These are phyloP conservation scores for Perizoma affinitatum DNA, from an alignment of 2,888 invertebrate genomes.

Conservation along the genomic window DNA sequence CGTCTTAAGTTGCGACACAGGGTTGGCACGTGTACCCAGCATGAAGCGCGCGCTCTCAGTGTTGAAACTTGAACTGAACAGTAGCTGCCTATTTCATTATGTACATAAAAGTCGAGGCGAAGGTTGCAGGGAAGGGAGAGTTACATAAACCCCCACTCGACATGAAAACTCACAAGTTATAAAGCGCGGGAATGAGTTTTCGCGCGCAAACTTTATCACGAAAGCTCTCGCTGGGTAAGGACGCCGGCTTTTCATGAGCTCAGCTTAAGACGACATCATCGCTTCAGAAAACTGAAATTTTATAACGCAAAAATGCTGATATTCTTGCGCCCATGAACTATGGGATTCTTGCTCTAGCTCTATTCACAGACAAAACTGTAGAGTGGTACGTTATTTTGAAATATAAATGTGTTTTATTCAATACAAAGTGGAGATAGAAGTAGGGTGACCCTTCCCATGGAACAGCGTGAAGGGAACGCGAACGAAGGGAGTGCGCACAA, in stretches of 20 bases:
- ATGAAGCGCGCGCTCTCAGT: constrained; percentile 58
- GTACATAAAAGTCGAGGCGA: constrained; percentile 47
- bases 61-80: constrained; percentile 51
- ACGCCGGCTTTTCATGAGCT: constrained; percentile 60
- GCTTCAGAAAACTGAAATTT: constrained; percentile 35
- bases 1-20: constrained; percentile 24
- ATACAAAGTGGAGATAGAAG: constrained; percentile 63
- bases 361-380: constrained; percentile 8
- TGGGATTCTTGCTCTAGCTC: not conserved
- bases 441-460: constrained; percentile 62
- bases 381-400: constrained; percentile 15
- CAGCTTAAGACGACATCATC: constrained; percentile 44
- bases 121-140: constrained; percentile 45
- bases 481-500: constrained; percentile 68
- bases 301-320: constrained; percentile 21
- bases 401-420: constrained; percentile 37
- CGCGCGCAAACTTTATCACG: constrained; percentile 76
- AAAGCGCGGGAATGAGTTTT: constrained; percentile 81
- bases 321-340: not conserved
- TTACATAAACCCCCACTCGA: constrained; percentile 59
- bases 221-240: constrained; percentile 53
- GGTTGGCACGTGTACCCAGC: constrained; percentile 47
- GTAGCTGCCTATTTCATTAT: constrained; percentile 63
- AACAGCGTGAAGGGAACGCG: constrained; percentile 48
- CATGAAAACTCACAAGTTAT: constrained; percentile 69